phyloP scores from a whole-genome alignment of 2,113 vertebrate genomes.

The Athene noctua region DNA sequence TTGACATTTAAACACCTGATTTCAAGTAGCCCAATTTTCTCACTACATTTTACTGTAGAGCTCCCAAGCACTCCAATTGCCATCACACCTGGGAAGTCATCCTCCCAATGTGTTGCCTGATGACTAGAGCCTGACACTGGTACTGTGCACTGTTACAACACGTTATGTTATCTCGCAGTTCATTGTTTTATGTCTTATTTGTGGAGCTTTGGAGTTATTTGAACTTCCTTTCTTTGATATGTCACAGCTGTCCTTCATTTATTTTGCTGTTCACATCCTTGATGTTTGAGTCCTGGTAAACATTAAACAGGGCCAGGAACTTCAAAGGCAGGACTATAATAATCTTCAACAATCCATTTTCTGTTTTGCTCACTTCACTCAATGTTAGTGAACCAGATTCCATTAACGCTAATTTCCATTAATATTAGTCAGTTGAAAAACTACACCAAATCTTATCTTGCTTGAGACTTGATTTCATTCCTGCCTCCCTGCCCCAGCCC shows the following conservation, averaged over 20 bases:
- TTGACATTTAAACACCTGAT: neutral
- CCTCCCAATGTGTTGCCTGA: neutral
- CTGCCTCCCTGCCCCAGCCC: neutral
- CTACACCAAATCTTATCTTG: neutral
- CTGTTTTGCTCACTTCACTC: neutral
- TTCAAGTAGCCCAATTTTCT: neutral
- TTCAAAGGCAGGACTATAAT: constrained; percentile 9
- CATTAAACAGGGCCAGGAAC: neutral
- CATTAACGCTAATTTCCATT: neutral
- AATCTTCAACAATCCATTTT: neutral
- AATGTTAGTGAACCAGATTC: neutral
- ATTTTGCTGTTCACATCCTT: neutral
- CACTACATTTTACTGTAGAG: neutral
- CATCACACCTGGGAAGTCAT: neutral
- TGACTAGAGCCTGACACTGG: neutral
- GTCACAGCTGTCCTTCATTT: constrained; percentile 6
- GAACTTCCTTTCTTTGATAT: constrained; percentile 14
- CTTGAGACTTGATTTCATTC: neutral
- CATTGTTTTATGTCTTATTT: neutral
- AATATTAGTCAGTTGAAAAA: neutral
- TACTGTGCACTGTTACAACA: neutral
- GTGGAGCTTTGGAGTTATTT: neutral
- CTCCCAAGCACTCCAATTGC: neutral
- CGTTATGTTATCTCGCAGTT: neutral
- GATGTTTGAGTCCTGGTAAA: constrained; percentile 3